Percentiles rank a stretch among this genome's conserved stretches.
phyloP scores from a whole-genome alignment of 30 jellyfish, hydroid and myxozoan genomes.

The Nemopilema nomurai region DNA sequence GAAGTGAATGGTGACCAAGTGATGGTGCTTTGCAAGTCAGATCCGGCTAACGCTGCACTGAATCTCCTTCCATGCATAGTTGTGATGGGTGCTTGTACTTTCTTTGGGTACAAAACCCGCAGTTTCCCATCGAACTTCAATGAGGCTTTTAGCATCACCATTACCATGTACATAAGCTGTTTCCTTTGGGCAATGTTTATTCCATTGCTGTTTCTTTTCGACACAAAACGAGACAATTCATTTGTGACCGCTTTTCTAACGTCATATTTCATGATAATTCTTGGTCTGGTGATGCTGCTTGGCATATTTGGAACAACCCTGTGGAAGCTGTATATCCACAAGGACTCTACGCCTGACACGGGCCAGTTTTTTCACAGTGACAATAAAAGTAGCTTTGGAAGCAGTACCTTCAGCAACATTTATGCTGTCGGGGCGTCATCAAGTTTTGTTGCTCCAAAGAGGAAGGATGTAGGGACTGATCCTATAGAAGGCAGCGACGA shows the following conservation, averaged over 20 bases:
- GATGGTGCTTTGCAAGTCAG: constrained; percentile 48
- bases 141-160: constrained; percentile 87
- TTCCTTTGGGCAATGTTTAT: constrained; percentile 76
- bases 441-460: background rate
- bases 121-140: constrained; percentile 91
- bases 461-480: constrained; percentile 13
- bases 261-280: constrained; percentile 39
- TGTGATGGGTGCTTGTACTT: constrained; percentile 82
- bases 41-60: constrained; percentile 60
- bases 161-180: constrained; percentile 92
- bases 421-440: background rate
- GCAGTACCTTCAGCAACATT: constrained; percentile 4
- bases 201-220: constrained; percentile 47
- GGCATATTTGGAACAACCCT: constrained; percentile 72
- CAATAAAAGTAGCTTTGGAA: constrained; percentile 5
- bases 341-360: background rate
- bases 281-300: constrained; percentile 47
- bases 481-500: background rate
- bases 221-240: constrained; percentile 16
- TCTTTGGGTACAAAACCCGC: constrained; percentile 90
- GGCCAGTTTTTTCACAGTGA: constrained; percentile 20
- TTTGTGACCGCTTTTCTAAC: constrained; percentile 25
- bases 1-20: constrained; percentile 39
- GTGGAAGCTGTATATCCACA: background rate
- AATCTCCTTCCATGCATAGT: constrained; percentile 75